Percentiles rank a stretch among this genome's conserved stretches.
These are phyloP conservation scores for Cavia porcellus DNA, from an alignment of 2,113 vertebrate genomes.

Conservation along the genomic window DNA sequence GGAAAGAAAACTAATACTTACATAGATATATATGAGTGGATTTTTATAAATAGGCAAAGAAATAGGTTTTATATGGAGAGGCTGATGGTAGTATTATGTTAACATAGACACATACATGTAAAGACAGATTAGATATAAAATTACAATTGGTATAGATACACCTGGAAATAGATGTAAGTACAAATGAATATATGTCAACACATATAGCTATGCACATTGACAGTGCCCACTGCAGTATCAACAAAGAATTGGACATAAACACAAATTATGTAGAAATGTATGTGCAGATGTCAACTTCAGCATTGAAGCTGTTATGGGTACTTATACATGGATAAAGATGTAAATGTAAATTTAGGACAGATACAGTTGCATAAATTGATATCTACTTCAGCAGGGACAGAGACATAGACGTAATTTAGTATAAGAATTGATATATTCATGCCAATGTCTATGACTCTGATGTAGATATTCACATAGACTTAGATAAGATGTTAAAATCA, in stretches of 20 bases:
- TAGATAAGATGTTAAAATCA: not conserved
- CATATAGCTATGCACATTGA: not conserved
- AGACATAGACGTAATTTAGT: not conserved
- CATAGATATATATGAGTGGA: too few relatives aligned
- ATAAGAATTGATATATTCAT: not conserved
- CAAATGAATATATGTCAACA: not conserved
- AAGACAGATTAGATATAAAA: not conserved
- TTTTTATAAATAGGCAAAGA: not conserved
- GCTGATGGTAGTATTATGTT: not conserved
- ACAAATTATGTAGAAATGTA: not conserved
- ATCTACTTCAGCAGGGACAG: too few relatives aligned
- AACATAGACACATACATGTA: not conserved
- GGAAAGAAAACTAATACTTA: not conserved
- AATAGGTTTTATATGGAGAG: not conserved
- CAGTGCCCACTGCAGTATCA: not conserved
- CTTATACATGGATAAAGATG: not conserved
- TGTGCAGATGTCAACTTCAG: not conserved
- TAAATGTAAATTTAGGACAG: not conserved
- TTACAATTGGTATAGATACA: not conserved
- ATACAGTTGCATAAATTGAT: not conserved
- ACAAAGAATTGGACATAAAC: not conserved
- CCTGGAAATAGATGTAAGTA: not conserved
- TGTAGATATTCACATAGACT: not conserved
- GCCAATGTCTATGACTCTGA: not conserved
- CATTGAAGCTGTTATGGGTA: not conserved